These are phyloP conservation scores for Leptestheria dahalacensis DNA, from an alignment of 1,140 invertebrate genomes.

Conservation along the genomic window DNA sequence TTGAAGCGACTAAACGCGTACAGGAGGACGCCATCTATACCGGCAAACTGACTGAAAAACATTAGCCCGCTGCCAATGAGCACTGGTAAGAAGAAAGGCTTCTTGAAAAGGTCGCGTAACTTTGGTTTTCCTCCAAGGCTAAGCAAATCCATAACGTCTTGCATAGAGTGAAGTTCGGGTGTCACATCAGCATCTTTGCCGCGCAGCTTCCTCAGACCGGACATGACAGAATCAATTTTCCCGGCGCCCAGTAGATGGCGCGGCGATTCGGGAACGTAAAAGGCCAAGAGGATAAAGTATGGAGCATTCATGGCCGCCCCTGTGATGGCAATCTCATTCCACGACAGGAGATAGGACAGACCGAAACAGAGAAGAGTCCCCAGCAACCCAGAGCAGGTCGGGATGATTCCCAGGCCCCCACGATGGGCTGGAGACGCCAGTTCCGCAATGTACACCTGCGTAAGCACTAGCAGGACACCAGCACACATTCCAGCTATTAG, in stretches of 20 bases:
- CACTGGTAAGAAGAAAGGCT: constrained; percentile 11
- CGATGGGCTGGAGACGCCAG: constrained; percentile 11
- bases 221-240: background rate
- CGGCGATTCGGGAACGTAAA: constrained; percentile 14
- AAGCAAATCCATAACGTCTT: constrained; percentile 9
- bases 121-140: background rate
- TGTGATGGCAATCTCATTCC: constrained; percentile 7
- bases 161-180: constrained; percentile 10
- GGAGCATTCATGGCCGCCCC: constrained; percentile 5
- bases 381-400: constrained; percentile 10
- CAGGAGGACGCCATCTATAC: constrained; percentile 14
- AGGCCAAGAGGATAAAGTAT: constrained; percentile 10
- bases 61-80: constrained; percentile 11
- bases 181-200: background rate
- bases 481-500: constrained; percentile 13
- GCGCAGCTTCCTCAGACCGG: constrained; percentile 3
- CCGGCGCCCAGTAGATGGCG: constrained; percentile 10
- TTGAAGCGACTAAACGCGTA: constrained; percentile 13
- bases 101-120: background rate
- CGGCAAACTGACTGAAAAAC: constrained; percentile 17
- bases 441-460: constrained; percentile 14
- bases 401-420: constrained; percentile 7
- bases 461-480: constrained; percentile 12
- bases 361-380: constrained; percentile 15
- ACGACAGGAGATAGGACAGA: constrained; percentile 3